Base-by-base conservation (phyloP, 2,113 vertebrate species). In the Larimichthys polyactis region DNA sequence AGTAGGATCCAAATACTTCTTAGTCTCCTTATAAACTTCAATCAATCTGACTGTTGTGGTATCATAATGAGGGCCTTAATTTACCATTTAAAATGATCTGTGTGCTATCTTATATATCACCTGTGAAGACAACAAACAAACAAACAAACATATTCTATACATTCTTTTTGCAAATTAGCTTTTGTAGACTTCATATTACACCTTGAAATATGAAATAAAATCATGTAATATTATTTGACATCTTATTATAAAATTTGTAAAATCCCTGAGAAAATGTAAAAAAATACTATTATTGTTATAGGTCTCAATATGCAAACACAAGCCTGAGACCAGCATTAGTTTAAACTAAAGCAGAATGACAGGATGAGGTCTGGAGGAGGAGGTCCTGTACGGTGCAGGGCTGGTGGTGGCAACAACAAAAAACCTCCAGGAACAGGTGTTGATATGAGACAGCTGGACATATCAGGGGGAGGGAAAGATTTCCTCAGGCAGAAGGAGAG, bases 1-100 rank as follows among this genome's bases (percentile, higher is more conserved):
- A 98, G 98, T 99, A 98, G 95, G 96, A 90, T 75, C 72, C 73
- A 83, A 81, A 87, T 70, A 73, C 54, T 68, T 63, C 51, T 59
- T 15, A 71, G 49, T 87, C 52, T 75, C 44, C 68, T 71, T n/a
- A 27, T 16, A 8, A 63, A 51, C 51, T 17, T 60, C 60, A 68
- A 24, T 49, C 32, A 43, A 71, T 75, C 3, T 29, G n/a, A 74
- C n/a, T 64, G 22, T 55, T 75, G 71, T 86, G 40, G n/a, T 46
- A 10, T 68, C 11, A 40, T 40, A 15, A 63, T n/a, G 1, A 71
- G 16, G 43, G 16, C 66, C 49, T 63, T 57, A 48, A 66, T 46
- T 48, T 17, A 10, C 55, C 6, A 11, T 59, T 22, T 46, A 27
- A 43, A 60, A 54, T 11, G 20, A 20, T 54, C 57, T 29, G 5